Percentiles rank a stretch among this genome's conserved stretches.
These are phyloP conservation scores for Lepas anatifera DNA, from an alignment of 2,888 invertebrate species.

Conservation along the genomic window DNA sequence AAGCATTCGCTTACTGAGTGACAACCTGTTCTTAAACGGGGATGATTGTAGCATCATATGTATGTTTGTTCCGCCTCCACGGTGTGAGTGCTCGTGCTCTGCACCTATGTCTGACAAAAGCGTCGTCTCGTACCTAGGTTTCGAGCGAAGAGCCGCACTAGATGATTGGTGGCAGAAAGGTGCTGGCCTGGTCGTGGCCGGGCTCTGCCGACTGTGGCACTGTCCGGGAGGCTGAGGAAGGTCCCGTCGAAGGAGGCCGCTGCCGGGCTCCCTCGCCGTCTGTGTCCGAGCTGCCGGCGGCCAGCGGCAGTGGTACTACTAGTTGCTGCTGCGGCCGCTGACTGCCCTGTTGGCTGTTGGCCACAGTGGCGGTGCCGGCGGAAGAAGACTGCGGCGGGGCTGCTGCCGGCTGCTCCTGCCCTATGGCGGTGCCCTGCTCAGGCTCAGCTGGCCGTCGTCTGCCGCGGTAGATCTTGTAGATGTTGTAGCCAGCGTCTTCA, in stretches of 20 bases:
- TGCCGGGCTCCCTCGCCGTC: background rate
- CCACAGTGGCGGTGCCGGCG: background rate
- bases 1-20: no score
- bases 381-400: background rate
- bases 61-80: no score
- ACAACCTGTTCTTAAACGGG: no score
- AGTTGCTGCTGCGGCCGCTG: constrained; percentile 10
- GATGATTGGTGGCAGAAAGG: background rate
- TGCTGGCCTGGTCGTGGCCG: constrained; percentile 13
- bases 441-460: constrained; percentile 13
- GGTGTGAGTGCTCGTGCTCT: no score
- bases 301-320: background rate
- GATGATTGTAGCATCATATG: no score
- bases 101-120: no score
- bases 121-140: no score
- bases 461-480: constrained; percentile 22
- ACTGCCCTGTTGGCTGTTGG: background rate
- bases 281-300: constrained; percentile 13
- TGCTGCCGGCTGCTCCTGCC: background rate
- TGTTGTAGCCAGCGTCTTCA: constrained; percentile 23
- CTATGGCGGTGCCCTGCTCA: background rate
- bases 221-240: constrained; percentile 14
- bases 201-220: constrained; percentile 12
- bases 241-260: no score
- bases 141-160: no score